Conservation (phyloP, 2,797 vertebrate species). For the Remorina albescens region DNA sequence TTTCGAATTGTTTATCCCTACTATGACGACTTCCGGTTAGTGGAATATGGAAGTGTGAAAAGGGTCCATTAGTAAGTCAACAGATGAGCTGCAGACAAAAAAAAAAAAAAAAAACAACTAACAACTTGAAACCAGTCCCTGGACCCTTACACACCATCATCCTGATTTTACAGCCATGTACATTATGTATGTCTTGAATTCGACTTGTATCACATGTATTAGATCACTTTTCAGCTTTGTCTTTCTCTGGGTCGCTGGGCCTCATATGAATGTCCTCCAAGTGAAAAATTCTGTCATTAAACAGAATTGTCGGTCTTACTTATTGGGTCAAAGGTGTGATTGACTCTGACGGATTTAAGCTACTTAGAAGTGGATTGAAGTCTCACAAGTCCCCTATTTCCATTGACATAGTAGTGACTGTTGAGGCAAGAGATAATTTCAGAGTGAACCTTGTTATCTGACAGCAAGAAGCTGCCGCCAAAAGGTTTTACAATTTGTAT, state of each 20-base stretch:
- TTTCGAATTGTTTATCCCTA: too few species aligned
- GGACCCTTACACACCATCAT: too few species aligned
- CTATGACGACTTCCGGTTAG: too few species aligned
- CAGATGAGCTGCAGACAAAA: too few species aligned
- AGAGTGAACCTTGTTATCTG: constrained; percentile 46
- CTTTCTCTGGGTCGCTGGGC: neutral
- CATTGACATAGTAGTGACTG: constrained; percentile 1
- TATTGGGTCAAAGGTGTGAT: neutral
- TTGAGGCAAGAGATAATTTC: constrained; percentile 24
- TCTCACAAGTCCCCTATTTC: constrained; percentile 4
- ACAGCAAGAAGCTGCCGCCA: constrained; percentile 34
- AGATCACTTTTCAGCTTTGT: neutral
- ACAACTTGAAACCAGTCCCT: too few species aligned
- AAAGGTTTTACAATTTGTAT: constrained; percentile 55
- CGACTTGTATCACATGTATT: too few species aligned
- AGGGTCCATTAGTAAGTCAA: too few species aligned
- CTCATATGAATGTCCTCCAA: neutral
- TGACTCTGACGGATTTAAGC: neutral
- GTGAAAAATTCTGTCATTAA: neutral
- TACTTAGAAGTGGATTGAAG: neutral
- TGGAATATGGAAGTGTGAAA: too few species aligned
- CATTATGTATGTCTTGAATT: too few species aligned
- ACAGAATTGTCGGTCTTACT: constrained; percentile 1
- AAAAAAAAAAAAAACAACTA: too few species aligned
- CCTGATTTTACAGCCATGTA: too few species aligned